These are phyloP conservation scores for Ctenicera cuprea DNA, from an alignment of 2,888 invertebrate species.

Conservation along the genomic window DNA sequence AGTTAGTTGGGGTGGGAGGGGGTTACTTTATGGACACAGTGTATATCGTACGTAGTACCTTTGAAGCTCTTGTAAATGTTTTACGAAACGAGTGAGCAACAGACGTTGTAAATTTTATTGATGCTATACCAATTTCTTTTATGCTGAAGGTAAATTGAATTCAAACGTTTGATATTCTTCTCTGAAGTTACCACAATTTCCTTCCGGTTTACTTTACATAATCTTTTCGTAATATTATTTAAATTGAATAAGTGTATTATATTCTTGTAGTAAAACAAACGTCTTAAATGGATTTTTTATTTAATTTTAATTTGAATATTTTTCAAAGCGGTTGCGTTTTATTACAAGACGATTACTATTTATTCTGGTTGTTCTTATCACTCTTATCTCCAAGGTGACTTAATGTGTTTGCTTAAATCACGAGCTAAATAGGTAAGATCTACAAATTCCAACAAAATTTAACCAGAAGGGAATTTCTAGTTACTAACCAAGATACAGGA, in stretches of 20 bases:
- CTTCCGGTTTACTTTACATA: slow-evolving; percentile 6
- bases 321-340: no score
- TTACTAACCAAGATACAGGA: not conserved
- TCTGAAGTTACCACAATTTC: slow-evolving; percentile 12
- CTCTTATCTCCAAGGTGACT: not conserved
- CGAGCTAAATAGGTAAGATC: not conserved
- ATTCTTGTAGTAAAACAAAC: not conserved
- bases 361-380: not conserved
- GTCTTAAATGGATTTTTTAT: not conserved
- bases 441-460: not conserved
- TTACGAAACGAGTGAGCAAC: no score
- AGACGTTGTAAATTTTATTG: not conserved
- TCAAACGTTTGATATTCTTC: slow-evolving; percentile 1
- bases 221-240: not conserved
- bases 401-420: not conserved
- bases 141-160: slow-evolving; percentile 1
- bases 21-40: no score
- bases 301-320: no score
- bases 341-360: not conserved
- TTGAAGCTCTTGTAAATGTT: no score
- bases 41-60: no score
- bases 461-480: not conserved
- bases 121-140: not conserved
- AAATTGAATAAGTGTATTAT: not conserved
- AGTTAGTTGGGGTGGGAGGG: no score